These are phyloP conservation scores for Gasteruption jaculator DNA, from an alignment of 2,888 invertebrate genomes.

Conservation along the genomic window DNA sequence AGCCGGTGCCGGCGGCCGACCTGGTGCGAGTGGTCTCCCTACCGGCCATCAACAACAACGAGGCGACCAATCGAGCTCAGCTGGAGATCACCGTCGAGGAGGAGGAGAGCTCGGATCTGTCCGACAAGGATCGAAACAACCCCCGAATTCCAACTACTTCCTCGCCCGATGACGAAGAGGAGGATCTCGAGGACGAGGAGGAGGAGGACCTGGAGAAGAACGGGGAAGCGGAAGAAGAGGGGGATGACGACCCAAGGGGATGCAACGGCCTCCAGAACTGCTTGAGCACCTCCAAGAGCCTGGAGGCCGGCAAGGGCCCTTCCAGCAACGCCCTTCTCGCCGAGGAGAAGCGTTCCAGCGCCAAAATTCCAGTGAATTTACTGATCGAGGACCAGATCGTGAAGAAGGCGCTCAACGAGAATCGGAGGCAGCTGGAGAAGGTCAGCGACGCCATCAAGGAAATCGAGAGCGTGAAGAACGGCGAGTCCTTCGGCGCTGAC, in stretches of 20 bases:
- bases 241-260: constrained; percentile 22
- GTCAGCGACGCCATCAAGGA: constrained; percentile 48
- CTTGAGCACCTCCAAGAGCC: constrained; percentile 30
- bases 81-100: constrained; percentile 36
- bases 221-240: constrained; percentile 7
- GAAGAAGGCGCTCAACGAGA: constrained; percentile 47
- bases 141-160: constrained; percentile 16
- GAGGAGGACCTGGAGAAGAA: constrained; percentile 20
- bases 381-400: constrained; percentile 48
- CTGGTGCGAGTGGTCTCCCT: constrained; percentile 67
- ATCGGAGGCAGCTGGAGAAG: constrained; percentile 44
- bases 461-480: constrained; percentile 45
- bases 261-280: constrained; percentile 34
- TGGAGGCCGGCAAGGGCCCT: constrained; percentile 29
- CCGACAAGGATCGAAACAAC: constrained; percentile 29
- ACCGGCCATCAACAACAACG: constrained; percentile 61
- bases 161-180: constrained; percentile 16
- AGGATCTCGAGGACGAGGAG: constrained; percentile 18
- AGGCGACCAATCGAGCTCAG: constrained; percentile 55
- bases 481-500: constrained; percentile 30
- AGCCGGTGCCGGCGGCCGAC: constrained; percentile 54
- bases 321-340: constrained; percentile 17
- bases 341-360: too few species aligned
- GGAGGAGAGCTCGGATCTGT: constrained; percentile 33
- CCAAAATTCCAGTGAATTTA: constrained; percentile 46